Evolutionary conservation across 1,140 invertebrate species (phyloP).

Genomic region (Dufourea novaeangliae): DNA sequence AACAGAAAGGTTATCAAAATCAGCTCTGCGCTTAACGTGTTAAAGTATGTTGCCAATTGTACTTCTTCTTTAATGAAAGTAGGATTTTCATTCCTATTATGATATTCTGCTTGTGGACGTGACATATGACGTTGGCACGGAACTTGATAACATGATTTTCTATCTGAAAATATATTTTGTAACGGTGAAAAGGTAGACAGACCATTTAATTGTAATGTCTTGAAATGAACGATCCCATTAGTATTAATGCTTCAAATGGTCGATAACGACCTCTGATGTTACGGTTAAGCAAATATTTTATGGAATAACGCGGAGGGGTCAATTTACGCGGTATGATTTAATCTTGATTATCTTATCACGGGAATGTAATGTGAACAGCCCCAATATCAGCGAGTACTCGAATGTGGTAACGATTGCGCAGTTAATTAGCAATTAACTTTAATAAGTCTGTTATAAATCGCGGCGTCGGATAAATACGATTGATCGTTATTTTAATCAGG

Average conservation of each 20-base stretch:
- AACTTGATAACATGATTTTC: too few relatives aligned
- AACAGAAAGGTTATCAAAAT: too few relatives aligned
- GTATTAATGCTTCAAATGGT: too few relatives aligned
- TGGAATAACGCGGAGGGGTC: not conserved
- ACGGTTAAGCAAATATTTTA: not conserved
- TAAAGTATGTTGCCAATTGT: too few relatives aligned
- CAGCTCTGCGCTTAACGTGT: too few relatives aligned
- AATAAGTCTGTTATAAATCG: slow-evolving; percentile 14
- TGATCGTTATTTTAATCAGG: slow-evolving; percentile 23
- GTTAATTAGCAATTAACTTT: slow-evolving; percentile 21
- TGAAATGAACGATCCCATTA: not conserved
- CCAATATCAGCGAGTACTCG: not conserved
- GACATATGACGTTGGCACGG: too few relatives aligned
- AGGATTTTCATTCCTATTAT: too few relatives aligned
- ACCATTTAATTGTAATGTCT: too few relatives aligned
- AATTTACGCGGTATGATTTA: not conserved
- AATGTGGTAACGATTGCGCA: not conserved
- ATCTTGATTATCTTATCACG: slow-evolving; percentile 2
- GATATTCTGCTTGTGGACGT: too few relatives aligned
- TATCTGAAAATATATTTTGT: too few relatives aligned
- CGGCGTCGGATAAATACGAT: not conserved
- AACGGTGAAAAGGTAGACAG: too few relatives aligned
- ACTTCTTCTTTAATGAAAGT: too few relatives aligned
- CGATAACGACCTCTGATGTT: not conserved
- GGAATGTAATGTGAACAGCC: not conserved